These are phyloP conservation scores for Temnothorax nylanderi DNA, from an alignment of 1,140 invertebrate genomes.

Conservation along the genomic window DNA sequence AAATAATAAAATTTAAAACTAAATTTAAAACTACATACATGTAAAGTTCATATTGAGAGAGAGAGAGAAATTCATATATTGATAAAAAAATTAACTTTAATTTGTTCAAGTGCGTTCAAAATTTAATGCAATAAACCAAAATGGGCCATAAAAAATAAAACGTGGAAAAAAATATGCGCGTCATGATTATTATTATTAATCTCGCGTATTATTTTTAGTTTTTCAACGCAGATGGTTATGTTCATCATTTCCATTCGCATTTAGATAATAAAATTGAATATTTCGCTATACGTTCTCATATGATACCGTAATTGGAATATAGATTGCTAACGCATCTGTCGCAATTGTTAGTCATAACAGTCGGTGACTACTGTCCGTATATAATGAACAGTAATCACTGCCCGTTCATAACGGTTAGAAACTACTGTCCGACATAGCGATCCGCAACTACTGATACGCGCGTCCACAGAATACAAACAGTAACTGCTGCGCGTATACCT, in stretches of 20 bases:
- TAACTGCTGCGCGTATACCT: slow-evolving; percentile 43
- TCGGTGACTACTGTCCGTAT: slow-evolving; percentile 33
- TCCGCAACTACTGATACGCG: slow-evolving; percentile 49
- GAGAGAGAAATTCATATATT: neutral
- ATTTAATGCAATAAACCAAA: neutral
- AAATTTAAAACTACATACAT: neutral
- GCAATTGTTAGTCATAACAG: slow-evolving; percentile 43
- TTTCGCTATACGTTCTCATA: neutral
- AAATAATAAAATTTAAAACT: neutral
- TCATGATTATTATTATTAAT: slow-evolving; percentile 12
- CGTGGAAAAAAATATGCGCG: neutral
- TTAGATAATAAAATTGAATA: neutral
- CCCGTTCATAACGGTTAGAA: slow-evolving; percentile 70
- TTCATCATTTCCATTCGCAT: neutral
- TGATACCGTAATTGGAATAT: slow-evolving; percentile 1
- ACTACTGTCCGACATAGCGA: slow-evolving; percentile 54
- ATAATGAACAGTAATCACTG: slow-evolving; percentile 69
- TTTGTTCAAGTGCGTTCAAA: neutral
- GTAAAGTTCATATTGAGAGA: neutral
- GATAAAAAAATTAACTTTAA: neutral
- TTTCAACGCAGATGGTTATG: neutral
- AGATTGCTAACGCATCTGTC: slow-evolving; percentile 23
- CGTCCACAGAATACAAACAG: slow-evolving; percentile 42
- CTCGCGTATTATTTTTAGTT: neutral
- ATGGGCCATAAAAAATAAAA: neutral